A percentile compares a stretch with the other conserved stretches of the same genome.
These are phyloP conservation scores for Harpegnathos saltator DNA, from an alignment of 1,140 invertebrate genomes.

Conservation along the genomic window DNA sequence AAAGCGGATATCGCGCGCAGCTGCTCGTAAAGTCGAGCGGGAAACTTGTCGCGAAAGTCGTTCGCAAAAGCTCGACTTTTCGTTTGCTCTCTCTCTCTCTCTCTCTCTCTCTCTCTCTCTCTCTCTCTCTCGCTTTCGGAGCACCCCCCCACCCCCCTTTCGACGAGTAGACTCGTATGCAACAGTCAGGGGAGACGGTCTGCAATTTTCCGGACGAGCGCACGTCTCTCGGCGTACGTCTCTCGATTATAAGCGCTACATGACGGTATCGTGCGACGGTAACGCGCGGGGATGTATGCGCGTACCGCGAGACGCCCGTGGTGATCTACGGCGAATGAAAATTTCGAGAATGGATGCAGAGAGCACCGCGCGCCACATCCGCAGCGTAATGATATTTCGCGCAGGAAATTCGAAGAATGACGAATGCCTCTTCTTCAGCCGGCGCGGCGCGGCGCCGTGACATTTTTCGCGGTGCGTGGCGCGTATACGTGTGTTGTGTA, in stretches of 20 bases:
- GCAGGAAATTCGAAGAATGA: constrained; percentile 58
- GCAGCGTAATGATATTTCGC: constrained; percentile 51
- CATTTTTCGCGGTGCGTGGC: background rate
- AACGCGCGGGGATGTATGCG: background rate
- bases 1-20: constrained; percentile 44
- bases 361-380: constrained; percentile 6
- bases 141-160: background rate
- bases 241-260: constrained; percentile 62
- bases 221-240: constrained; percentile 4
- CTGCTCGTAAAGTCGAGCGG: constrained; percentile 49
- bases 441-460: background rate
- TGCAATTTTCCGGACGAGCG: constrained; percentile 65
- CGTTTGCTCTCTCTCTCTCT: background rate
- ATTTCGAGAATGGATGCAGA: constrained; percentile 48
- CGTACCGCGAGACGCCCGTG: background rate
- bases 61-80: constrained; percentile 32
- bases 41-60: constrained; percentile 66
- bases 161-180: constrained; percentile 9
- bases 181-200: constrained; percentile 19
- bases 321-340: constrained; percentile 56
- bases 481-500: background rate
- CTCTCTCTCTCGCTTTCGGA: background rate
- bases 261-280: background rate
- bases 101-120: background rate
- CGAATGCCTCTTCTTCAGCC: constrained; percentile 49